Percentiles rank a stretch among this genome's conserved stretches.
Conservation (phyloP, 2,888 invertebrate species). For the Caenorhabditis plicata region DNA sequence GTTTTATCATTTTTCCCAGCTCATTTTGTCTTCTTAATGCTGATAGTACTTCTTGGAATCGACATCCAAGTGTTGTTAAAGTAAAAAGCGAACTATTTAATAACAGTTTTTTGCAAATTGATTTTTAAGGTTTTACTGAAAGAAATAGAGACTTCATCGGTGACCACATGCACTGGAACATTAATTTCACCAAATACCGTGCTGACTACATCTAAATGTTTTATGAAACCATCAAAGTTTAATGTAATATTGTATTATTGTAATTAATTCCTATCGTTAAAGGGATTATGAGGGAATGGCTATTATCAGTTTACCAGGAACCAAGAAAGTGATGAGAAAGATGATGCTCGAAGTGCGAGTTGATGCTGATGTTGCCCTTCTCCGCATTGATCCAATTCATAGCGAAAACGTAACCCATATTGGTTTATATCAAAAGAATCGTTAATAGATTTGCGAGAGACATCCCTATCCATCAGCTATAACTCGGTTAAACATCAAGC, state of each 20-base stretch:
- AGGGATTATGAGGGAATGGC: constrained; percentile 4
- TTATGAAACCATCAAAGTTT: constrained; percentile 6
- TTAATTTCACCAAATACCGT: constrained; percentile 26
- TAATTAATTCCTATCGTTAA: background rate
- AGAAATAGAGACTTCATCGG: constrained; percentile 5
- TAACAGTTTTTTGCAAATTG: background rate
- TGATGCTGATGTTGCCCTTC: constrained; percentile 17
- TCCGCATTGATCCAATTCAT: constrained; percentile 16
- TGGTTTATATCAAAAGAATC: background rate
- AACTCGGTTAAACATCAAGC: constrained; percentile 19
- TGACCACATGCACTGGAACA: constrained; percentile 27
- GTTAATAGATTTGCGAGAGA: constrained; percentile 19
- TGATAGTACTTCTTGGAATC: constrained; percentile 15
- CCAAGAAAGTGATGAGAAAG: constrained; percentile 4
- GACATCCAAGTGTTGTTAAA: constrained; percentile 29
- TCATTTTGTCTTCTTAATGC: constrained; percentile 12
- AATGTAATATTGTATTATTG: background rate
- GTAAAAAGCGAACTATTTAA: background rate
- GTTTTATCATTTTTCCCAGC: constrained; percentile 2
- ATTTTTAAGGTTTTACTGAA: constrained; percentile 14
- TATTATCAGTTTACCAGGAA: constrained; percentile 7
- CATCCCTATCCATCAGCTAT: constrained; percentile 14
- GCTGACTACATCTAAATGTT: constrained; percentile 25
- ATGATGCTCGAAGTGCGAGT: constrained; percentile 19
- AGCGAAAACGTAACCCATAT: constrained; percentile 2